Base-by-base conservation (phyloP, 2,888 invertebrate genomes). In the Torymus tubicola region DNA sequence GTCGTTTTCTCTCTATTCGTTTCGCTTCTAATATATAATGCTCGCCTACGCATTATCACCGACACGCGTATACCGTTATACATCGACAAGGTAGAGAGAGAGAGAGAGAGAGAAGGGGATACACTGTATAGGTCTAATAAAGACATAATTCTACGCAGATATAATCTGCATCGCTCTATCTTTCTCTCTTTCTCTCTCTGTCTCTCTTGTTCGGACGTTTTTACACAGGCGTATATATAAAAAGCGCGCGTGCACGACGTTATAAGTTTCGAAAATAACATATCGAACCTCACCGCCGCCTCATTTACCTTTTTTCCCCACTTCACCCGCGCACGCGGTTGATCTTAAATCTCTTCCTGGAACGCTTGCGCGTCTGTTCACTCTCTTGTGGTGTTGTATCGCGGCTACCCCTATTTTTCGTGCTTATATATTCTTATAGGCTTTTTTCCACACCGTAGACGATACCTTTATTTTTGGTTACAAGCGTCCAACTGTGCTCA, bases 71-170 rank as follows among this genome's bases (percentile, higher is more conserved):
- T 18, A 57, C 50, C 65, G 65, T 65, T 74, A 74, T 13, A 42
- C 42, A 42, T 42, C 42, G 42, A 42, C 57, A 5, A 68, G 5
- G 18, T 10, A 14, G 21, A 4, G 14, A 60, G 42, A 60, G 60
- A 42, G 42, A 55, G 13, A 13, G 31, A 70, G 24, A 14, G 31
- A 57, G 42, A 14, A 14, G 31, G 58, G 42, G 10, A 85, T 85
- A 87, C 86, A 42, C 85, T 84, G 21, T 21, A 21, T 21, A 21
- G 85, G 83, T 82, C 88, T 88, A 88, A 88, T 88, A 88, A 88
- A 88, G 88, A 88, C 88, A 88, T 88, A 87, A 88, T 88, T 88
- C 86, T 87, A 86, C 81, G 57, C 52, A 85, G 88, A 88, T 88
- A 88, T 85, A 84, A 87, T 88, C 86, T 86, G 81, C 82, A 79